These are phyloP conservation scores for Eonycteris spelaea DNA, from an alignment of 2,113 vertebrate genomes.

Conservation along the genomic window DNA sequence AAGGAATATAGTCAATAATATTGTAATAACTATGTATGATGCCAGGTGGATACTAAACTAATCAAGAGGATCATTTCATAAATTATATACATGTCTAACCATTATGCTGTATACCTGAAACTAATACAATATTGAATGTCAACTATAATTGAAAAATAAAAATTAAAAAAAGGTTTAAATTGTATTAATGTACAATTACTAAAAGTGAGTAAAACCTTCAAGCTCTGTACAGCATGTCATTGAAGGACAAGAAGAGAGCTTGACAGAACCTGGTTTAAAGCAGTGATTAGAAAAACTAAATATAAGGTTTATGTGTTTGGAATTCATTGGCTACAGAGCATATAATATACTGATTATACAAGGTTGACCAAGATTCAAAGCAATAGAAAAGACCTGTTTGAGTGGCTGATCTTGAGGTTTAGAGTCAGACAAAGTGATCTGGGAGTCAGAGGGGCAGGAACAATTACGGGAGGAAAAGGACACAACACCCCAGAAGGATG, in stretches of 20 bases:
- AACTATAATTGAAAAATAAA: no score
- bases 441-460: background rate
- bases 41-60: no score
- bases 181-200: background rate
- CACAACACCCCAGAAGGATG: rapidly evolving
- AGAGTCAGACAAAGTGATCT: background rate
- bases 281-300: background rate
- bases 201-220: background rate
- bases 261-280: background rate
- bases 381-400: background rate
- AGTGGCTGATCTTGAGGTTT: background rate
- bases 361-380: background rate
- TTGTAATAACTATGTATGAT: no score
- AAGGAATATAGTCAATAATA: no score
- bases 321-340: background rate
- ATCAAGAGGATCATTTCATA: no score
- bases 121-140: no score
- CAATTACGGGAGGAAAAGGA: rapidly evolving
- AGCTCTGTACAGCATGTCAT: background rate
- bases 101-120: no score
- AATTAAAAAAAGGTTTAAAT: background rate
- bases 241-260: background rate
- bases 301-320: background rate
- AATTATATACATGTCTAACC: no score
- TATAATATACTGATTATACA: background rate